These are phyloP conservation scores for Fringilla coelebs DNA, from an alignment of 2,797 vertebrate species.

Conservation along the genomic window DNA sequence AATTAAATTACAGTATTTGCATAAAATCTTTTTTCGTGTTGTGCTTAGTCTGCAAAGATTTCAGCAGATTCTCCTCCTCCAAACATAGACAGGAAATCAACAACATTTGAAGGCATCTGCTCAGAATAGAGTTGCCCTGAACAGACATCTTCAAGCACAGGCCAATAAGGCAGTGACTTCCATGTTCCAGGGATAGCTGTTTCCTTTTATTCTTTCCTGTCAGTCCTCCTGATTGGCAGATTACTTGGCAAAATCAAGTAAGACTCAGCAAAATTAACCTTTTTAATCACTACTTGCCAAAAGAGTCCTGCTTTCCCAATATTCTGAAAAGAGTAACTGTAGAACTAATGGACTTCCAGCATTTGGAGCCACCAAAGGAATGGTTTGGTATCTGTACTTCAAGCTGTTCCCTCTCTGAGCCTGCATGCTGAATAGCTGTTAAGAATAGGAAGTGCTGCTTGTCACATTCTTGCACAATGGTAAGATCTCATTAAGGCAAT, in stretches of 20 bases:
- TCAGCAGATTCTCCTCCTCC: background rate
- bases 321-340: background rate
- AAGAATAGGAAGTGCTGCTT: background rate
- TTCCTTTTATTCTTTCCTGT: background rate
- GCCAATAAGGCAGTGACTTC: background rate
- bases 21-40: background rate
- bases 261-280: background rate
- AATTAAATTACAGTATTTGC: background rate
- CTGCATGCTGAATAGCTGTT: background rate
- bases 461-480: background rate
- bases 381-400: background rate
- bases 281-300: background rate
- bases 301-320: background rate
- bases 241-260: background rate
- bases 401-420: background rate
- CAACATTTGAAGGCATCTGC: background rate
- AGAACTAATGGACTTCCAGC: background rate
- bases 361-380: background rate
- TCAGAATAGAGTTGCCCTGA: background rate
- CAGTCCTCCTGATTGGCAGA: background rate
- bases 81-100: background rate
- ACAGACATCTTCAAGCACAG: background rate
- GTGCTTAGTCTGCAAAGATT: background rate
- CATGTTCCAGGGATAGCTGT: background rate
- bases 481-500: background rate